phyloP scores from a whole-genome alignment of 2,113 vertebrate species.

The rat (Rattus norvegicus) region DNA sequence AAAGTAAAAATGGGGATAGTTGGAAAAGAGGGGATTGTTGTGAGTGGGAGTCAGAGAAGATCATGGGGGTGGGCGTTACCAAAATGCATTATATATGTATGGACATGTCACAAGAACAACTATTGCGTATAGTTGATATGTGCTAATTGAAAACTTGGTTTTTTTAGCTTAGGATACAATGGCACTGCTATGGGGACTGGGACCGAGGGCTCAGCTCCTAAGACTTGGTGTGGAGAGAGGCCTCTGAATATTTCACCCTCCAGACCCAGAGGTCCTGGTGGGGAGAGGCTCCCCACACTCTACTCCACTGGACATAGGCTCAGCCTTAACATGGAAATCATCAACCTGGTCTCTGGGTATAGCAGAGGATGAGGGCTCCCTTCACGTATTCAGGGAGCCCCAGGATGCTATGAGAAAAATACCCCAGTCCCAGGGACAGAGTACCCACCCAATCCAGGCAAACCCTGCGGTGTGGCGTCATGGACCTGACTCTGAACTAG shows the following conservation, averaged over 20 bases:
- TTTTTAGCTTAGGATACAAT: background rate
- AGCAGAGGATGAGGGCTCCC: background rate
- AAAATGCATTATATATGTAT: background rate
- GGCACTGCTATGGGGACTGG: background rate
- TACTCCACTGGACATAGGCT: background rate
- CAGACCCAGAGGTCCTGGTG: background rate
- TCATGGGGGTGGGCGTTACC: too few relatives aligned
- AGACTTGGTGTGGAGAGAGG: background rate
- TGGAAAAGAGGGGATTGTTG: background rate
- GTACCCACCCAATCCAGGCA: rapidly evolving
- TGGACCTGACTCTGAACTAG: background rate
- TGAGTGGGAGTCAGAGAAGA: background rate
- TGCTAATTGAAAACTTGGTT: background rate
- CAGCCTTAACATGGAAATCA: background rate
- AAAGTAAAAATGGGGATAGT: background rate
- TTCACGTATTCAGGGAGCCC: background rate
- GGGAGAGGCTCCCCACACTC: background rate
- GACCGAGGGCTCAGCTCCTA: background rate
- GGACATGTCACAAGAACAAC: background rate
- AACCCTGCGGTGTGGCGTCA: rapidly evolving
- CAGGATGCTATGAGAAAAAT: background rate
- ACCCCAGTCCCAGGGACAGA: too few relatives aligned
- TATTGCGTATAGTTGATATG: background rate
- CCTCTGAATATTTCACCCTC: background rate
- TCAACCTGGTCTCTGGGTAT: too few relatives aligned